phyloP scores from a whole-genome alignment of 1,140 invertebrate genomes.

The Matsumurasca onukii region DNA sequence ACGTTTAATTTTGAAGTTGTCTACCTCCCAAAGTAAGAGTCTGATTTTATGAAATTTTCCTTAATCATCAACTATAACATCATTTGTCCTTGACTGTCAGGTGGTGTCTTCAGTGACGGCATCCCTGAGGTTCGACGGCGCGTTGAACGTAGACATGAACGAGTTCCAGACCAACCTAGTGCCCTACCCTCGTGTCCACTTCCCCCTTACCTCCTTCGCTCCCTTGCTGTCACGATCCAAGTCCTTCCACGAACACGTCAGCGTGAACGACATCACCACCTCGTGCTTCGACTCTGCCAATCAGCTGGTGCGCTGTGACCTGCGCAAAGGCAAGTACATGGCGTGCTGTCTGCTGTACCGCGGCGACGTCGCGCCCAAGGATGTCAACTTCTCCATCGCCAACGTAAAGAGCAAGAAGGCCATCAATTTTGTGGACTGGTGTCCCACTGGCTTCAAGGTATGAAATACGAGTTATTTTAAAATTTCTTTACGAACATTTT shows the following conservation, averaged over 20 bases:
- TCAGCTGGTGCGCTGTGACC: constrained; percentile 60
- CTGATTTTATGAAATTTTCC: too few species aligned
- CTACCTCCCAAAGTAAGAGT: too few species aligned
- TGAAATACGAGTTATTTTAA: not conserved
- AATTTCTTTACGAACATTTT: not conserved
- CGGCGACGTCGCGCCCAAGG: constrained; percentile 59
- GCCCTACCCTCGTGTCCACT: constrained; percentile 60
- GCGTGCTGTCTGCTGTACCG: constrained; percentile 62
- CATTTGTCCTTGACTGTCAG: too few species aligned
- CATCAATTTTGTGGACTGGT: constrained; percentile 62
- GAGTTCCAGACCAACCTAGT: constrained; percentile 71
- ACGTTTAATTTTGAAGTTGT: too few species aligned
- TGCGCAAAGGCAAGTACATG: constrained; percentile 53
- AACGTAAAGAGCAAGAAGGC: constrained; percentile 45
- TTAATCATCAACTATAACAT: too few species aligned
- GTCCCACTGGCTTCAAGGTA: constrained; percentile 58
- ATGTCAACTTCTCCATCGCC: constrained; percentile 60
- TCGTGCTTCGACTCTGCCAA: constrained; percentile 53
- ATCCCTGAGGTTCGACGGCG: constrained; percentile 60
- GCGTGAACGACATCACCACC: constrained; percentile 57
- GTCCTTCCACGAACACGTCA: constrained; percentile 75
- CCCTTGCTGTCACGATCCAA: constrained; percentile 80
- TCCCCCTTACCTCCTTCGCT: constrained; percentile 73
- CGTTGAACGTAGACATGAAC: constrained; percentile 62
- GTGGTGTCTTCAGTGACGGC: constrained; percentile 56